These are phyloP conservation scores for Diachasmimorpha longicaudata DNA, from an alignment of 1,140 invertebrate species.

Conservation along the genomic window DNA sequence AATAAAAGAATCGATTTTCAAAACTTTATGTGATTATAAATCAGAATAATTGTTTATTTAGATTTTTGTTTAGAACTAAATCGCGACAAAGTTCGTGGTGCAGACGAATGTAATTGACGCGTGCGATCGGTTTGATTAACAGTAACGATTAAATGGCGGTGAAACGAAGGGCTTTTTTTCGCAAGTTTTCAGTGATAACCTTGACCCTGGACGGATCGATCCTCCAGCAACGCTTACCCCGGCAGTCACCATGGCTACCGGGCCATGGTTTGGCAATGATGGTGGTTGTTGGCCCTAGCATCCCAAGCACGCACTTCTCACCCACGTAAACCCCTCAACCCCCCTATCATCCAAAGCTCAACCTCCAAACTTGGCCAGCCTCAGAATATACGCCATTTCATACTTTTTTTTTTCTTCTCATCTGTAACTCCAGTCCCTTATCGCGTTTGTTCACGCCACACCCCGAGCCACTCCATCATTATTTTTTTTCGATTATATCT, in stretches of 20 bases:
- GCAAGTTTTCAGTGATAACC: constrained; percentile 49
- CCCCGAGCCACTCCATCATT: neutral
- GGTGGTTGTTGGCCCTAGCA: constrained; percentile 36
- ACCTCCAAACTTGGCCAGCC: neutral
- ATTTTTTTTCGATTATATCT: neutral
- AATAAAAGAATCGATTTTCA: too few relatives aligned
- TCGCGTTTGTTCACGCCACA: neutral
- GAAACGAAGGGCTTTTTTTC: neutral
- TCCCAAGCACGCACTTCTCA: constrained; percentile 32
- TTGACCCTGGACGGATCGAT: constrained; percentile 61
- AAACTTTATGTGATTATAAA: too few relatives aligned
- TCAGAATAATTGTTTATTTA: too few relatives aligned
- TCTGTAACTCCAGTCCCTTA: neutral
- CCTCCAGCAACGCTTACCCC: constrained; percentile 49
- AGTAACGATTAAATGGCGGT: too few relatives aligned
- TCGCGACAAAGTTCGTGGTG: too few relatives aligned
- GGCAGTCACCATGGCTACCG: constrained; percentile 62
- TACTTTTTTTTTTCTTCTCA: neutral
- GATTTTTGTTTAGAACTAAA: too few relatives aligned
- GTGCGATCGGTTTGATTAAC: too few relatives aligned
- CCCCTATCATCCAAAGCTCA: too few relatives aligned
- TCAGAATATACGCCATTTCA: neutral
- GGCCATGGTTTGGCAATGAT: constrained; percentile 8
- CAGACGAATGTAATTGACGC: too few relatives aligned
- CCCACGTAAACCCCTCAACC: neutral